These are phyloP conservation scores for Lagodon rhomboides DNA, from an alignment of 2,797 vertebrate genomes.

Conservation along the genomic window DNA sequence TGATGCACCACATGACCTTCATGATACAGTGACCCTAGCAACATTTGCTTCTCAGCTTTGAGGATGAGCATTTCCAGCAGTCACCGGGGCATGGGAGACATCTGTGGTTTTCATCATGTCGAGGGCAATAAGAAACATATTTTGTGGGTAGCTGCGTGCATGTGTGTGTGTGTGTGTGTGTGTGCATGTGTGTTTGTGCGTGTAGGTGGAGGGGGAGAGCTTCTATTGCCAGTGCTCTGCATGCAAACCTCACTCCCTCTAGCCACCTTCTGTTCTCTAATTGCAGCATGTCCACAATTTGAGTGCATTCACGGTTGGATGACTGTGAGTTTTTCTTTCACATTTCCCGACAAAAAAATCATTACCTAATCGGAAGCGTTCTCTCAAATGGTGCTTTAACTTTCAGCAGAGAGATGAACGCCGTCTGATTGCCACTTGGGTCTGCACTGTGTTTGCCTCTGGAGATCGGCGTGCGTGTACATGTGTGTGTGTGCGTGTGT, in stretches of 20 bases:
- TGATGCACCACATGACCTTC: slow-evolving; percentile 67
- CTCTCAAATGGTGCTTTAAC: slow-evolving; percentile 26
- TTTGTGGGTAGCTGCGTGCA: slow-evolving; percentile 21
- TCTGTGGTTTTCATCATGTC: slow-evolving; percentile 50
- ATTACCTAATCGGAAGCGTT: slow-evolving; percentile 20
- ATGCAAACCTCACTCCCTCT: slow-evolving; percentile 48
- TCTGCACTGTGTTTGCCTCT: slow-evolving; percentile 24
- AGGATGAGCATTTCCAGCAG: slow-evolving; percentile 39
- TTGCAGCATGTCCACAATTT: slow-evolving; percentile 49
- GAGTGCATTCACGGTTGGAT: slow-evolving; percentile 18
- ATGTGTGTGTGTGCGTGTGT: not conserved
- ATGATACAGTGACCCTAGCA: slow-evolving; percentile 56
- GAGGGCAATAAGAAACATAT: slow-evolving; percentile 39
- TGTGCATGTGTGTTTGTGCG: not conserved
- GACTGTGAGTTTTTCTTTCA: slow-evolving; percentile 24
- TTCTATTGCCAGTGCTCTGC: slow-evolving; percentile 48
- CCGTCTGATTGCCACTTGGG: slow-evolving; percentile 31
- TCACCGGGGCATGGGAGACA: slow-evolving; percentile 49
- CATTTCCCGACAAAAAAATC: slow-evolving; percentile 19
- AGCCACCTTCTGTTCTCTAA: slow-evolving; percentile 66
- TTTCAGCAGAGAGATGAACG: slow-evolving; percentile 21
- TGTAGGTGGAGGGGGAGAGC: not conserved
- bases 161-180: slow-evolving; percentile 21
- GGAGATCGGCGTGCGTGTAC: slow-evolving; percentile 1
- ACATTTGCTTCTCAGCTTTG: slow-evolving; percentile 70